phyloP scores from a whole-genome alignment of 1,140 invertebrate species.

The Ips nitidus region DNA sequence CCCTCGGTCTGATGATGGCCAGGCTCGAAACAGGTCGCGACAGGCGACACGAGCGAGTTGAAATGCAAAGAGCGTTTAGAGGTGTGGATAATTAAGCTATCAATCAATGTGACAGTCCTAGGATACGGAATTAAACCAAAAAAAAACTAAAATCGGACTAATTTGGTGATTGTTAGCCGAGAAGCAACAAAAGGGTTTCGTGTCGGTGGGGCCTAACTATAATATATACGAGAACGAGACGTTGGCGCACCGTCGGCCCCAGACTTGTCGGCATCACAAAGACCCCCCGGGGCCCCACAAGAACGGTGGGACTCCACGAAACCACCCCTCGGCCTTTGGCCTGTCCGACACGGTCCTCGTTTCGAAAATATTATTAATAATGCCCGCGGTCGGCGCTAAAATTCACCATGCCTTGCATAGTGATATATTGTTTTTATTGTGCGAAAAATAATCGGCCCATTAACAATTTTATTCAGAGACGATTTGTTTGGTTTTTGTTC shows the following conservation, averaged over 20 bases:
- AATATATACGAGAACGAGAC: background rate
- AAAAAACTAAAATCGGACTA: too few relatives aligned
- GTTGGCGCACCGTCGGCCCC: background rate
- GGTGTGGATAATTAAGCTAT: constrained; percentile 31
- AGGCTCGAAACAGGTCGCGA: constrained; percentile 25
- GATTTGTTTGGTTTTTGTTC: background rate
- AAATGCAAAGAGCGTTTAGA: constrained; percentile 11
- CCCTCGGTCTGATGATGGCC: constrained; percentile 29
- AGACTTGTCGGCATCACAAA: constrained; percentile 26
- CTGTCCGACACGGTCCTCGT: constrained; percentile 26
- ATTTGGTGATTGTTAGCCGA: too few relatives aligned
- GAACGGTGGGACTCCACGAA: constrained; percentile 22
- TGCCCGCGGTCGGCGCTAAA: constrained; percentile 24
- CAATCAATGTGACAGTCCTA: constrained; percentile 3
- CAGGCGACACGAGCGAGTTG: constrained; percentile 28
- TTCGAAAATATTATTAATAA: constrained; percentile 33
- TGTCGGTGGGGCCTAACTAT: too few relatives aligned
- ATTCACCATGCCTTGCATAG: constrained; percentile 13
- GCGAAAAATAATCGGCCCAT: constrained; percentile 20
- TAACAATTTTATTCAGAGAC: background rate
- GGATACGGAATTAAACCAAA: too few relatives aligned
- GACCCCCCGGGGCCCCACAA: constrained; percentile 15
- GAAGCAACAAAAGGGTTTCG: too few relatives aligned
- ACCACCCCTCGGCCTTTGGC: constrained; percentile 25
- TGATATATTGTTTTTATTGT: constrained; percentile 27